These are phyloP conservation scores for Podiceps cristatus DNA, from an alignment of 2,113 vertebrate species.

Conservation along the genomic window DNA sequence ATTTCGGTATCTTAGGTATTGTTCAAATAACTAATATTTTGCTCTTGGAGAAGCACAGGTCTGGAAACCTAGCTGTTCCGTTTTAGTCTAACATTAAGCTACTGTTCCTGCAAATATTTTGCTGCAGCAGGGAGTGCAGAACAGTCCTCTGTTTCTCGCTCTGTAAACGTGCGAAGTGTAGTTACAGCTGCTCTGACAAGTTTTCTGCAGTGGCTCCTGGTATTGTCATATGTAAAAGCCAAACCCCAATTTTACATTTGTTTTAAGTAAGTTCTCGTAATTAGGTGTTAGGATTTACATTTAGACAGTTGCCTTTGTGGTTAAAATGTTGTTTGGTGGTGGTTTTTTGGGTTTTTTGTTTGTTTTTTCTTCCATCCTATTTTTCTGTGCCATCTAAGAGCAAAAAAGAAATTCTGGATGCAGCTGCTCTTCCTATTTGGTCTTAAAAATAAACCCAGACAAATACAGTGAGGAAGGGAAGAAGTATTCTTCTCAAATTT, in stretches of 20 bases:
- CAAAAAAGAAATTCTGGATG: constrained; percentile 18
- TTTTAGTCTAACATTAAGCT: neutral
- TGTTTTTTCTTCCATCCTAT: neutral
- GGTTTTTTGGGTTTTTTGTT: no score
- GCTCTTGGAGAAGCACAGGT: neutral
- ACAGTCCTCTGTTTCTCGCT: accelerated
- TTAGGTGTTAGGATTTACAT: neutral
- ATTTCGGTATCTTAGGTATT: neutral
- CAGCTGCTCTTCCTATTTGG: constrained; percentile 18
- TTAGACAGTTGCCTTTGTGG: neutral
- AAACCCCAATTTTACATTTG: neutral
- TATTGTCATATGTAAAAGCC: neutral
- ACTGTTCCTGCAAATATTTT: neutral
- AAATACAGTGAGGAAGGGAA: neutral
- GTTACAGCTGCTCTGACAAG: neutral
- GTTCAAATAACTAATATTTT: neutral
- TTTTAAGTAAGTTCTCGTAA: neutral
- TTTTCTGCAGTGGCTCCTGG: neutral
- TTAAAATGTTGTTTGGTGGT: constrained; percentile 16
- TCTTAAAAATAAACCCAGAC: neutral
- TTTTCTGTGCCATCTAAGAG: constrained; percentile 20
- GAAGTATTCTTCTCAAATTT: constrained; percentile 49
- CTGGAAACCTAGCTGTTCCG: neutral
- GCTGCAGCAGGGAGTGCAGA: neutral
- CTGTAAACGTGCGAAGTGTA: neutral